Conservation (phyloP, 2,888 invertebrate species). For the Synanthedon andrenaeformis region DNA sequence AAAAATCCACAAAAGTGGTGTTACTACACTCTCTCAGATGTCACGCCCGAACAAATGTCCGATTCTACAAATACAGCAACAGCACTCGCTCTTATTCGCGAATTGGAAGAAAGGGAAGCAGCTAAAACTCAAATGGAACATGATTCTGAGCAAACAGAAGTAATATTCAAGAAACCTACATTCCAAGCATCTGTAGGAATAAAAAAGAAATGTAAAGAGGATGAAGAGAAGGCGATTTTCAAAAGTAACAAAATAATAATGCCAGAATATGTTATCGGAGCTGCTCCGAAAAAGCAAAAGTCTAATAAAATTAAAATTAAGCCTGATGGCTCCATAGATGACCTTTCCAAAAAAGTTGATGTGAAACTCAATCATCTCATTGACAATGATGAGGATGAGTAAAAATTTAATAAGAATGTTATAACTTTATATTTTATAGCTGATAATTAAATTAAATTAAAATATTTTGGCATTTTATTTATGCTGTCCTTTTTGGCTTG, state of each 20-base stretch:
- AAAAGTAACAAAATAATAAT: slow-evolving; percentile 79
- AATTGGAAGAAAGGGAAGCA: slow-evolving; percentile 70
- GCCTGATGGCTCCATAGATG: neutral
- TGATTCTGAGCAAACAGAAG: slow-evolving; percentile 29
- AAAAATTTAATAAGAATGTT: neutral
- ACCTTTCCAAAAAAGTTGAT: slow-evolving; percentile 9
- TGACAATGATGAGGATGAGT: slow-evolving; percentile 39
- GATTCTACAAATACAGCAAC: slow-evolving; percentile 82
- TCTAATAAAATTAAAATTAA: slow-evolving; percentile 21
- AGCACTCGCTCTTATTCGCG: slow-evolving; percentile 80
- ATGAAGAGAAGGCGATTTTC: slow-evolving; percentile 55
- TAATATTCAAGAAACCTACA: slow-evolving; percentile 51
- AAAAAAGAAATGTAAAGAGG: slow-evolving; percentile 20
- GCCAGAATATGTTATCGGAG: slow-evolving; percentile 87
- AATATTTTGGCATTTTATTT: too few relatives aligned
- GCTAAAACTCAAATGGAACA: slow-evolving; percentile 25
- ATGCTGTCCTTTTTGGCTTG: too few relatives aligned
- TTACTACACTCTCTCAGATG: slow-evolving; percentile 83
- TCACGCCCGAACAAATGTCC: slow-evolving; percentile 79
- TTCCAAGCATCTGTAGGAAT: slow-evolving; percentile 43
- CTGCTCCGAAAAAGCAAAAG: slow-evolving; percentile 64
- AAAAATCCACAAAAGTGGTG: slow-evolving; percentile 86
- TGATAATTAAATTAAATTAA: neutral
- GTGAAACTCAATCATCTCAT: slow-evolving; percentile 60
- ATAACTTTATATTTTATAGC: neutral